Evolutionary conservation across 2,113 vertebrate species (phyloP).

Genomic region (Ranitomeya imitator): DNA sequence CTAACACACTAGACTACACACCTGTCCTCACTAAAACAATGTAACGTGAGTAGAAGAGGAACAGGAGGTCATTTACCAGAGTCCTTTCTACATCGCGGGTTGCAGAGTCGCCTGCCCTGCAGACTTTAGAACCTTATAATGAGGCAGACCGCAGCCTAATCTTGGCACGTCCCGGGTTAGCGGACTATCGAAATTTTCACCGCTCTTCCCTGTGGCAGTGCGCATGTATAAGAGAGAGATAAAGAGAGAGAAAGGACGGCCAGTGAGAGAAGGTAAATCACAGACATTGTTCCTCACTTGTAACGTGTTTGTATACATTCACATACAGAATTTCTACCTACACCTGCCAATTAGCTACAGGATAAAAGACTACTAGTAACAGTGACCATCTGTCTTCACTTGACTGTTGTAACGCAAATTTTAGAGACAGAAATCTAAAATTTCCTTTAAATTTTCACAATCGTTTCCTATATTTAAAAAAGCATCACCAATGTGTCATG

Average conservation of each 20-base stretch:
- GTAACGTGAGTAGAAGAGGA: constrained; percentile 53
- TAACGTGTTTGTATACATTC: constrained; percentile 10
- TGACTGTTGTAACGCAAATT: neutral
- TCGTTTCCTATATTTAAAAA: neutral
- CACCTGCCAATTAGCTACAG: neutral
- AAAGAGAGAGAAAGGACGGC: constrained; percentile 53
- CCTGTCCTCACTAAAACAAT: constrained; percentile 53
- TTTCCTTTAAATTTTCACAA: neutral
- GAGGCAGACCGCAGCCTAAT: constrained; percentile 59
- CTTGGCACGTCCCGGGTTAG: constrained; percentile 57
- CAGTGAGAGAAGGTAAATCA: constrained; percentile 52
- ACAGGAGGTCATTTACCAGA: constrained; percentile 57
- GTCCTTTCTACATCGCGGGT: constrained; percentile 57
- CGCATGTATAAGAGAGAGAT: constrained; percentile 54
- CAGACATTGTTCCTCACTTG: constrained; percentile 37
- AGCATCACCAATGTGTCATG: neutral
- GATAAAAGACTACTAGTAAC: neutral
- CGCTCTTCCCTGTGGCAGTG: constrained; percentile 59
- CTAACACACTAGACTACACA: constrained; percentile 17
- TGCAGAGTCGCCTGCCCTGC: constrained; percentile 59
- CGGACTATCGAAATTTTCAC: constrained; percentile 59
- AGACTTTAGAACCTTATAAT: constrained; percentile 59
- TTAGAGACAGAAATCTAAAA: neutral
- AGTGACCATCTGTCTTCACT: neutral
- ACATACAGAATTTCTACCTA: neutral